Percentiles rank a stretch among this genome's conserved stretches.
Evolutionary conservation across 2,113 vertebrate genomes (phyloP).

Genomic region (Eurypyga helias): DNA sequence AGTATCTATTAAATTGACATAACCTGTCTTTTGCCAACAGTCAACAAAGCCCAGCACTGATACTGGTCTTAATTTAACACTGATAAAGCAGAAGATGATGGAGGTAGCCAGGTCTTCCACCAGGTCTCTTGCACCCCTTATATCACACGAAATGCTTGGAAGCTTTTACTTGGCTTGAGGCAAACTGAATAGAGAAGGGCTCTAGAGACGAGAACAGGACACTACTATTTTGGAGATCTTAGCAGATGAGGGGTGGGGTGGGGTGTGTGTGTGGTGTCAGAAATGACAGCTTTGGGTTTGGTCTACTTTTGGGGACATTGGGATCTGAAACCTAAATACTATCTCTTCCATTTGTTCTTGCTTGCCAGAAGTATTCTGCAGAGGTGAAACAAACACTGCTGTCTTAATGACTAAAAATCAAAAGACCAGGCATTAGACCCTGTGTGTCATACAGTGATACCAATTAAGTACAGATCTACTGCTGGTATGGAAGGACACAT

Average conservation of each 20-base stretch:
- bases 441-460: neutral
- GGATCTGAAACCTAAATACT: neutral
- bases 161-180: neutral
- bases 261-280: no score
- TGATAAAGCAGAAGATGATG: neutral
- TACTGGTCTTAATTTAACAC: neutral
- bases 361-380: neutral
- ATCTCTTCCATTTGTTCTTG: neutral
- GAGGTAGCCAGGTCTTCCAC: neutral
- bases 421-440: neutral
- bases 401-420: neutral
- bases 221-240: neutral
- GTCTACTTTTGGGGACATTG: neutral
- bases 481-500: neutral
- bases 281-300: neutral
- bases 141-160: neutral
- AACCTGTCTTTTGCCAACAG: neutral
- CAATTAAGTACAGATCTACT: neutral
- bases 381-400: neutral
- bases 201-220: neutral
- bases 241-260: neutral
- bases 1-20: neutral
- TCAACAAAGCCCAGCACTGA: neutral
- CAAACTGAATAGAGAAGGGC: neutral
- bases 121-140: neutral